A percentile compares a stretch with the other conserved stretches of the same genome.
phyloP scores from a whole-genome alignment of 2,797 vertebrate species.

The Clarias pachynema region DNA sequence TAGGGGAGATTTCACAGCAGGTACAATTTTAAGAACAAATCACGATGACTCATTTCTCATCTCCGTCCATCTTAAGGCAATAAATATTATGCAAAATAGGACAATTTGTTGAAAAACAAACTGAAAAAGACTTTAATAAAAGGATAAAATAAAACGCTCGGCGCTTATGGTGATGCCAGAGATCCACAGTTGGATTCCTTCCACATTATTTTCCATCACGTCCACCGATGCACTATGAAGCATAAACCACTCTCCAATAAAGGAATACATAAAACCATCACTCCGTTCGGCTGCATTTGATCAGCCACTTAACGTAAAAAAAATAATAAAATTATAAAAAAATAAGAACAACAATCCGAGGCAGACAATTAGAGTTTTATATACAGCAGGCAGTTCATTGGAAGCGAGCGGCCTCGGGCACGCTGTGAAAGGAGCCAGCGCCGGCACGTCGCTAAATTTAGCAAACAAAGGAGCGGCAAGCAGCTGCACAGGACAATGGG shows the following conservation, averaged over 20 bases:
- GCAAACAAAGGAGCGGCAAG: conserved; percentile 63
- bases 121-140: background rate
- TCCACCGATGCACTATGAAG: background rate
- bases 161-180: background rate
- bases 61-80: background rate
- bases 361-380: conserved; percentile 8
- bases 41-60: background rate
- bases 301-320: conserved; percentile 9
- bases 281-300: background rate
- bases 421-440: conserved; percentile 52
- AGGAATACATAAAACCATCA: conserved; percentile 11
- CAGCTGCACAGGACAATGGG: conserved; percentile 71
- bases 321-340: background rate
- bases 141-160: background rate
- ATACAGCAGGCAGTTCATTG: conserved; percentile 9
- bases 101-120: background rate
- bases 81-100: background rate
- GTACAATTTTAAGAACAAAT: conserved; percentile 14
- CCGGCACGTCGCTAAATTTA: conserved; percentile 66
- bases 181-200: background rate
- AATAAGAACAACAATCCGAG: conserved; percentile 9
- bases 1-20: background rate
- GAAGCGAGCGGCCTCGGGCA: background rate
- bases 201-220: background rate
- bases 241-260: background rate